These are phyloP conservation scores for Aphyosemion australe DNA, from an alignment of 2,113 vertebrate genomes.

Conservation along the genomic window DNA sequence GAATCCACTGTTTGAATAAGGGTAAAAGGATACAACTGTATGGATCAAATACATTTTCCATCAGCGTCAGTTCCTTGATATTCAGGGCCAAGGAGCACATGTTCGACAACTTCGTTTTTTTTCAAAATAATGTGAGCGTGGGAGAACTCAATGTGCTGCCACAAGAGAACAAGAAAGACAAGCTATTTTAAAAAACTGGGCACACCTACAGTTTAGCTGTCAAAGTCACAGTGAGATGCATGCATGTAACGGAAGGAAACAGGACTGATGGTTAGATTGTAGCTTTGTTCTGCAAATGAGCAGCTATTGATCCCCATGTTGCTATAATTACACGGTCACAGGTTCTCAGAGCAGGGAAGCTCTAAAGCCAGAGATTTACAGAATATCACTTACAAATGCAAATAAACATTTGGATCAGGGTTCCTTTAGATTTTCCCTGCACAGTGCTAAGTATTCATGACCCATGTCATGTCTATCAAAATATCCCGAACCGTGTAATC, in stretches of 20 bases:
- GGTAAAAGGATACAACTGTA: conserved; percentile 59
- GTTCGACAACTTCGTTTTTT: conserved; percentile 43
- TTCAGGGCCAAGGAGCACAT: conserved; percentile 57
- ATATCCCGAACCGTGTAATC: conserved; percentile 64
- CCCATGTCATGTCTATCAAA: conserved; percentile 61
- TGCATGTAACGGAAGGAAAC: conserved; percentile 18
- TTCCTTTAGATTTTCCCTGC: conserved; percentile 24
- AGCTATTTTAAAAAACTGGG: conserved; percentile 49
- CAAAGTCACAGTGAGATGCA: conserved; percentile 51
- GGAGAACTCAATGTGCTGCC: conserved; percentile 39
- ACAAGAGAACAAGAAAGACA: conserved; percentile 37
- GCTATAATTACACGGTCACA: conserved; percentile 64
- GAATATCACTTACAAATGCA: conserved; percentile 54
- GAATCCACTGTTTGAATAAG: conserved; percentile 77
- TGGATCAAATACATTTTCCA: conserved; percentile 66
- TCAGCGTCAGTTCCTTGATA: conserved; percentile 63
- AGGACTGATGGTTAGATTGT: conserved; percentile 50
- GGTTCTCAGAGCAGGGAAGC: conserved; percentile 40
- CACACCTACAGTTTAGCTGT: conserved; percentile 52
- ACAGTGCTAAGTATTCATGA: conserved; percentile 51
- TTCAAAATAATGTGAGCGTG: conserved; percentile 53
- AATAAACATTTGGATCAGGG: conserved; percentile 49
- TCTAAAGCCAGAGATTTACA: conserved; percentile 44
- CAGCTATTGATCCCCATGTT: conserved; percentile 56
- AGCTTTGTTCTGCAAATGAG: conserved; percentile 65